Evolutionary conservation across 2,888 invertebrate genomes (phyloP).

Genomic region (Cactoblastis cactorum): DNA sequence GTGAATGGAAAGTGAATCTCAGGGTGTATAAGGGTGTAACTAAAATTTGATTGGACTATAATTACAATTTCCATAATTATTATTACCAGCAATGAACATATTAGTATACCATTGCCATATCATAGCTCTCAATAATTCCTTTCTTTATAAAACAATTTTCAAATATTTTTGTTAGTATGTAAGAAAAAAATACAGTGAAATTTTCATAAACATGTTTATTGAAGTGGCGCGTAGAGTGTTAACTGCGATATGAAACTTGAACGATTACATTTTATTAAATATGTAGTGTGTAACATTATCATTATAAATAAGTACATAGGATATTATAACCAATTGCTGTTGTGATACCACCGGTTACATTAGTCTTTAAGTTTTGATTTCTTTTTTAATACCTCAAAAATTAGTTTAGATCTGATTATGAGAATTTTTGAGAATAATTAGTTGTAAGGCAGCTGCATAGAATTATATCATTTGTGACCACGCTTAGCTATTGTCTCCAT

Average conservation of each 20-base stretch:
- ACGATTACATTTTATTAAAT: neutral
- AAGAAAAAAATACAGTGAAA: neutral
- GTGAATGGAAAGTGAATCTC: too few relatives aligned
- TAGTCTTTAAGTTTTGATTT: neutral
- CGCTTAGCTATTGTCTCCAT: too few relatives aligned
- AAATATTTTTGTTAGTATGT: neutral
- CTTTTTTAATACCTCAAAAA: neutral
- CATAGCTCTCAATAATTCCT: neutral
- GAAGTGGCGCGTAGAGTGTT: too few relatives aligned
- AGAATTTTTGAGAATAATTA: neutral
- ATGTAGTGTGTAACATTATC: neutral
- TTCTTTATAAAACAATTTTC: neutral
- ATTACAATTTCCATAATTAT: too few relatives aligned
- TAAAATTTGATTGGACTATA: too few relatives aligned
- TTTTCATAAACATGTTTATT: neutral
- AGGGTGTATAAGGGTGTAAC: too few relatives aligned
- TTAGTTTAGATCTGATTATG: neutral
- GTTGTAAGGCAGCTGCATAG: neutral
- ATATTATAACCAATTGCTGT: neutral
- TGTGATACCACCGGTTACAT: neutral
- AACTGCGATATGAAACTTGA: too few relatives aligned
- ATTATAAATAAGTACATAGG: neutral
- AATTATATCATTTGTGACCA: too few relatives aligned
- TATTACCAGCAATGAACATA: too few relatives aligned
- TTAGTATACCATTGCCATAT: neutral